Base-by-base conservation (phyloP, 2,888 invertebrate species). In the Mylabris sibirica region DNA sequence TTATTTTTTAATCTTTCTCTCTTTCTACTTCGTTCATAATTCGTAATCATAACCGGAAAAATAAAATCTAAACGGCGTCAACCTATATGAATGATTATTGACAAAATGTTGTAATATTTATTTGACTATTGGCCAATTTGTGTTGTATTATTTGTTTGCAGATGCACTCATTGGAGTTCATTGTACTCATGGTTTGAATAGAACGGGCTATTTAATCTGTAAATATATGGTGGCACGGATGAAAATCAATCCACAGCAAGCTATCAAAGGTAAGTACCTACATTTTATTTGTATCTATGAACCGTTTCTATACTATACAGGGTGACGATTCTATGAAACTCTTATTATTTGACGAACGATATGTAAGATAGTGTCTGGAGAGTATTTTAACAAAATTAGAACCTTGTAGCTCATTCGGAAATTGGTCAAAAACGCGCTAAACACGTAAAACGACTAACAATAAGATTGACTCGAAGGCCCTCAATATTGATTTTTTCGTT, bases 101-200 rank as follows among this genome's bases (percentile, higher is more conserved):
- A 73, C 71, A 73, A 30, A 30, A 63, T 69, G 65, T 70, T 66
- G 69, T 67, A 73, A 67, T 75, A 74, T 75, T 76, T 74, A 74
- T 70, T 74, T 75, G 70, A 71, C 71, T 76, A 73, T 76, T 75
- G 73, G 73, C 72, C 71, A 74, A 71, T 73, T 73, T 74, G 72
- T 74, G 72, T 74, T 74, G 68, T 68, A 64, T n/a, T n/a, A n/a
- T 76, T 75, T 79, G 65, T 76, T 80, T 79, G 72, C 88, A 93
- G 93, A 89, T 80, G 87, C 88, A 74, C 80, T 94, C 71, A 88
- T 94, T 74, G 94, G 93, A 63, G 91, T 94, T 67, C 94, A 94
- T 82, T 94, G 94, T 82, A 94, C 94, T 1, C 94, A 93, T 79
- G 94, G 94, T 4, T 85, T 94, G 71, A 94, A 94, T 83, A 89